These are phyloP conservation scores for Agelas oroides DNA, from an alignment of 37 sponge, comb jelly and placozoan genomes.

Conservation along the genomic window DNA sequence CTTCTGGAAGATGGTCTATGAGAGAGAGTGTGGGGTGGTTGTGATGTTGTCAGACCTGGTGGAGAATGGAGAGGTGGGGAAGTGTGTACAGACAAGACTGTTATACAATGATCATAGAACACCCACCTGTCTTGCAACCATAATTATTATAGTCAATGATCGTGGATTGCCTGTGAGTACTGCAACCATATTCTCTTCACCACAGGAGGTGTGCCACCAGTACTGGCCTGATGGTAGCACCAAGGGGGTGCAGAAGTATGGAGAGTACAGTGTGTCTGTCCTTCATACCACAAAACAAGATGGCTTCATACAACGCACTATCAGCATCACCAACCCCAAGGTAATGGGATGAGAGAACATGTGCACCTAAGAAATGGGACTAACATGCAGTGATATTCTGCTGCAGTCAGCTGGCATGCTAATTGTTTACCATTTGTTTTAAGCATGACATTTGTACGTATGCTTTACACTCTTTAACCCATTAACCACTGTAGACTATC, in stretches of 20 bases:
- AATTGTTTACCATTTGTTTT: too few relatives aligned
- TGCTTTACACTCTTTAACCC: too few relatives aligned
- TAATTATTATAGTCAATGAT: not conserved
- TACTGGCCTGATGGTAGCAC: slow-evolving; percentile 50
- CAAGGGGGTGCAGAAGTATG: slow-evolving; percentile 31
- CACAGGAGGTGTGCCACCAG: slow-evolving; percentile 52
- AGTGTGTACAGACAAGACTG: too few relatives aligned
- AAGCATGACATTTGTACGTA: too few relatives aligned
- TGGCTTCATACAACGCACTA: slow-evolving; percentile 22
- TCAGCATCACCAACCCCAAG: slow-evolving; percentile 29
- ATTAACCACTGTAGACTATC: too few relatives aligned
- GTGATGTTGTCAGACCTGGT: slow-evolving; percentile 50
- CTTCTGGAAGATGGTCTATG: slow-evolving; percentile 74
- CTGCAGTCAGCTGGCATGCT: too few relatives aligned
- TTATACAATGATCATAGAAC: too few relatives aligned
- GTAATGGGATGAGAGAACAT: not conserved
- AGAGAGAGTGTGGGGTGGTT: slow-evolving; percentile 56
- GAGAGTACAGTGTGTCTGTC: slow-evolving; percentile 15
- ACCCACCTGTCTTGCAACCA: too few relatives aligned
- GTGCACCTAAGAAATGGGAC: too few relatives aligned
- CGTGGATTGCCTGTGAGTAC: not conserved
- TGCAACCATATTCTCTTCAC: not conserved
- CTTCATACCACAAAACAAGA: slow-evolving; percentile 14
- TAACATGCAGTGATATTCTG: too few relatives aligned
- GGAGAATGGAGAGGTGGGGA: slow-evolving; percentile 21